phyloP scores from a whole-genome alignment of 1,140 invertebrate species.

The Choristoneura fumiferana region DNA sequence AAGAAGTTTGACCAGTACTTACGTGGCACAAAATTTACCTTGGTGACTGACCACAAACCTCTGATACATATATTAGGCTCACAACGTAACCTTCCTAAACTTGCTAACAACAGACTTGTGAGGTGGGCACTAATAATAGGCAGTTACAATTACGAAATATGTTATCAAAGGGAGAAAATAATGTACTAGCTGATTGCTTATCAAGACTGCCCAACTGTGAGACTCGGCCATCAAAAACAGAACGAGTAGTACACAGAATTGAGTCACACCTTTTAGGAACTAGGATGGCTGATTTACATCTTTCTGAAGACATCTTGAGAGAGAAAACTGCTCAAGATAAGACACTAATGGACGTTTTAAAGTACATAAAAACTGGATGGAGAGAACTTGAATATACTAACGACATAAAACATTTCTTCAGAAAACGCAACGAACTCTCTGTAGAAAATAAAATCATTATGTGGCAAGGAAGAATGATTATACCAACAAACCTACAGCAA shows the following conservation, averaged over 20 bases:
- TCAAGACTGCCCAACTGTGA: no score
- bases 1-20: no score
- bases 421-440: neutral
- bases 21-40: no score
- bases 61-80: no score
- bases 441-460: slow-evolving; percentile 3
- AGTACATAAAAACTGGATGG: neutral
- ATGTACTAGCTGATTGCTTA: no score
- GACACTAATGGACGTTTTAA: neutral
- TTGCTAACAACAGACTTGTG: no score
- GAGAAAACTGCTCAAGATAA: neutral
- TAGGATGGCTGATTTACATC: neutral
- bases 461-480: slow-evolving; percentile 28
- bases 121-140: no score
- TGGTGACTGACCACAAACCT: no score
- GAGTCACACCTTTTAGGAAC: neutral
- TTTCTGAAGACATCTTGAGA: neutral
- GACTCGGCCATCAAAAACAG: no score
- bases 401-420: neutral
- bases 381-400: neutral
- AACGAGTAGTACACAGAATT: neutral
- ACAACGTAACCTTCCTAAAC: no score
- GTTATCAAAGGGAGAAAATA: no score
- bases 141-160: no score
- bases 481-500: slow-evolving; percentile 35